Base-by-base conservation (phyloP, 2,797 vertebrate genomes). In the Molossus alvarezi region DNA sequence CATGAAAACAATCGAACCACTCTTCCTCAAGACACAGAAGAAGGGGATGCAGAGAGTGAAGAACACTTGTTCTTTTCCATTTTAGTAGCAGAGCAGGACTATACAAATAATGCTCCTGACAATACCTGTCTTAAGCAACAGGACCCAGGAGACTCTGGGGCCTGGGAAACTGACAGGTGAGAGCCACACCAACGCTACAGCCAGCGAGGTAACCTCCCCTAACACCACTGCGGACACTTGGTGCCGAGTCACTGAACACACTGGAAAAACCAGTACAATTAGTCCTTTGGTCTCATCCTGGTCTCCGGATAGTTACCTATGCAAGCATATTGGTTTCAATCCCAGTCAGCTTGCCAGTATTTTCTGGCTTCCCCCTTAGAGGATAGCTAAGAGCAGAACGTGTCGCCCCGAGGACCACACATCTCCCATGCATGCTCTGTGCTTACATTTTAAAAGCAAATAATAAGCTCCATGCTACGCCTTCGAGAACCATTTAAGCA, bases 401-500 rank as follows among this genome's bases (percentile, higher is more conserved):
- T 71, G 58, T 45, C 41, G 27, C 64, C 45, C 48, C 17, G n/a
- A 94, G 23, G 62, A 37, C n/a, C 84, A 85, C 57, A 29, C 17
- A 69, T 45, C 87, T 65, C 23, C 13, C n/a, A 48, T 8, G 20
- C 3, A 25, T 3, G 65, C 23, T 41, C 80, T 82, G 17, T 41
- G 67, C 51, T 93, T 65, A 79, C 25, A 79, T 92, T 85, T 92
- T 48, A 77, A 94, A 83, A 95, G 75, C 21, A 90, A 83, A 84
- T 58, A 83, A 71, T 80, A 83, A 92, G 65, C 65, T 85, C 37
- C 75, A 79, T 82, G 84, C 73, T 92, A 67, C 86, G 94, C 93
- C 55, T 83, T 93, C 72, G 6, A 83, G 83, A 94, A 83, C 20
- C 33, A 88, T 93, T 95, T 96, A 95, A 96, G 82, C 79, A 88